Base-by-base conservation (phyloP, 2,888 invertebrate genomes). In the Standfussiana lucernea region DNA sequence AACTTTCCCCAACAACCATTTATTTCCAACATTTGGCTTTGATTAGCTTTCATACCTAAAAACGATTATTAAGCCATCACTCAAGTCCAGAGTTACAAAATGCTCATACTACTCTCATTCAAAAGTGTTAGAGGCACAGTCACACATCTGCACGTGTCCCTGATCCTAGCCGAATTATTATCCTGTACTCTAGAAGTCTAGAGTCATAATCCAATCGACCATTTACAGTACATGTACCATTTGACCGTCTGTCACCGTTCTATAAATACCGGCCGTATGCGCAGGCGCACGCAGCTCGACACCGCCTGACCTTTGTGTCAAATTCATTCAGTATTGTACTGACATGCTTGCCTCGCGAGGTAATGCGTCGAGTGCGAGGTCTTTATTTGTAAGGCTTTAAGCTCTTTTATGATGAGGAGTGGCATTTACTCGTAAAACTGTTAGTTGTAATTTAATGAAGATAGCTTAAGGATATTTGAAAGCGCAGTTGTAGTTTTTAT, bases 241-340 rank as follows among this genome's bases (percentile, higher is more conserved):
- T 82, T 80, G 86, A 42, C 80, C 79, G 88, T 81, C 77, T 84
- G 87, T 84, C 82, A 82, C 79, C 47, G 77, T 75, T 88, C 89
- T 89, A 89, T 89, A 90, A 90, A 89, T 89, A 89, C 79, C 72
- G 67, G 72, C 67, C 71, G 78, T 86, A 79, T 86, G 85, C 88
- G 87, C 86, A 64, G n/a, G 70, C 84, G 83, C 83, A 79, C 78
- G 61, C 82, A 72, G 80, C 64, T 83, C 84, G 71, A 73, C 84
- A 69, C 62, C 61, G 88, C 62, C 75, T 89, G 88, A 89, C 89
- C 89, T 89, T 84, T 87, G 89, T 90, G 89, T 89, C 89, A 89
- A 90, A 90, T 84, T 86, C 82, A 89, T 90, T 90, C 86, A 50
- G 81, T 84, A 87, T 83, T 83, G 80, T 86, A 82, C 62, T 83